Base-by-base conservation (phyloP, 2,113 vertebrate species). In the Cyphomyrus plagiostoma region DNA sequence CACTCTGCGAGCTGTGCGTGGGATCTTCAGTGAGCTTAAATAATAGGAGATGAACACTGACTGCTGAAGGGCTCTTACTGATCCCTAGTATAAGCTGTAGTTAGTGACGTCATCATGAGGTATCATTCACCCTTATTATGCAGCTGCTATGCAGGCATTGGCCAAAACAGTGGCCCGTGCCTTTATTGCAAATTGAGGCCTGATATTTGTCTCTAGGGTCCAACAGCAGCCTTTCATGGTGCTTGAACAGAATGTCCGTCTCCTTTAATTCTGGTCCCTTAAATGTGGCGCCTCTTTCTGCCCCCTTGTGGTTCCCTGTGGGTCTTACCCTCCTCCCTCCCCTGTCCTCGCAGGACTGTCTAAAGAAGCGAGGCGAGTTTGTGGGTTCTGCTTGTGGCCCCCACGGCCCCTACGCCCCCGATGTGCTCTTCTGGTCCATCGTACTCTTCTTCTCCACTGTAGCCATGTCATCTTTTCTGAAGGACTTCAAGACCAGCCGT, bases 361-460 rank as follows among this genome's bases (percentile, higher is more conserved):
- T 95, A 84, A 93, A 94, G n/a, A 92, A 97, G 89, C 97, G 96
- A 0, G 99, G 99, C 35, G 96, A 96, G 48, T 99, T 99, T 89
- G 91, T 96, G 53, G 98, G 99, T 66, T 94, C 89, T 80, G 98
- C 98, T 92, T 99, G 99, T 80, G 97, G 97, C 35, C 97, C 97
- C 10, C 97, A 98, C 0, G 98, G 98, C 66, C 99, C 99, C 0
- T 99, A 98, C 15, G 96, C 98, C 90, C 98, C 99, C 0, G 99
- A 99, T 6, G 99, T 99, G 39, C 96, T 99, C 56, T 99, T 99
- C 94, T 99, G 99, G 99, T 99, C 97, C 9, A 97, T 99, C 93
- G 95, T 99, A 91, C 95, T 99, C 91, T 99, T 99, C 95, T 99
- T 99, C 92, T 97, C 98, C 91, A 99, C 99, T 11, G 98, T 99